These are phyloP conservation scores for Limnodromus scolopaceus DNA, from an alignment of 2,797 vertebrate species.

Conservation along the genomic window DNA sequence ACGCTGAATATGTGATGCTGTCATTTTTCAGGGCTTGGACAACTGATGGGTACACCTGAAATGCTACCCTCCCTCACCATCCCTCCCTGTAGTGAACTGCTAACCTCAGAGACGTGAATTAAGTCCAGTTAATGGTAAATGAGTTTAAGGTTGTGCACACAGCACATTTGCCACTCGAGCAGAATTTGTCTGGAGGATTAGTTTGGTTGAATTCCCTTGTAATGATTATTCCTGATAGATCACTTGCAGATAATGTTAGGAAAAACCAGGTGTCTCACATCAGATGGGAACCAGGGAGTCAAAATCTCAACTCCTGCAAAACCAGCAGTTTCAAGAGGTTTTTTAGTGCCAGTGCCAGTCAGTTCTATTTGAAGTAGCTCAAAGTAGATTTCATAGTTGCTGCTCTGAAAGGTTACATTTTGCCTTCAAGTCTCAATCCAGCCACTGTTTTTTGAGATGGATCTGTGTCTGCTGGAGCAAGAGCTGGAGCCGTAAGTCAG, in stretches of 20 bases:
- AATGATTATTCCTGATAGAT: constrained; percentile 64
- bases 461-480: background rate
- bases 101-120: constrained; percentile 52
- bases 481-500: background rate
- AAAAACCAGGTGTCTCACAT: constrained; percentile 44
- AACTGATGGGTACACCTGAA: constrained; percentile 34
- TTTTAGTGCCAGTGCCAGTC: constrained; percentile 36
- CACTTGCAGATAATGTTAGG: constrained; percentile 23
- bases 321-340: constrained; percentile 5
- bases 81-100: constrained; percentile 44
- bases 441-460: background rate
- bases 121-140: constrained; percentile 70
- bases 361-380: constrained; percentile 64
- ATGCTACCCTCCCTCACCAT: background rate
- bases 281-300: constrained; percentile 6
- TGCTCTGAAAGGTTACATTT: background rate
- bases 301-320: constrained; percentile 63
- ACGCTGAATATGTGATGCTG: constrained; percentile 47
- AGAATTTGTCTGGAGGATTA: constrained; percentile 57
- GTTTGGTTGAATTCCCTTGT: constrained; percentile 63
- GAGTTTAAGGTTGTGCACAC: constrained; percentile 49
- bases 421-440: background rate
- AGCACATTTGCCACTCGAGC: constrained; percentile 52
- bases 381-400: constrained; percentile 42
- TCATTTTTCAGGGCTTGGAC: constrained; percentile 54